Base-by-base conservation (phyloP, 2,113 vertebrate species). In the Mobula birostris region DNA sequence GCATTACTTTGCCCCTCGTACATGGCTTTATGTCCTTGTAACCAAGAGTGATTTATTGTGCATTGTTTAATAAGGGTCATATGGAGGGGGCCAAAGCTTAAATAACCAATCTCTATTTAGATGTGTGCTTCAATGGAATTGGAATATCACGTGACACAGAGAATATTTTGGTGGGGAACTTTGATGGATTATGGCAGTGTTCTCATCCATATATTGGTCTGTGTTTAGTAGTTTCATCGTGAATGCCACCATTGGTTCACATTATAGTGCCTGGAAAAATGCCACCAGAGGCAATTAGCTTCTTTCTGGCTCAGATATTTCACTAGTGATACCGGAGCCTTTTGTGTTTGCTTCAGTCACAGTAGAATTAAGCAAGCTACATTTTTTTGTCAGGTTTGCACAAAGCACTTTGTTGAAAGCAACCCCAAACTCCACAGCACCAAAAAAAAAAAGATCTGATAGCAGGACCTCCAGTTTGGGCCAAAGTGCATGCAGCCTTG, bases 351-450 rank as follows among this genome's bases (percentile, higher is more conserved):
- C 94, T 95, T 94, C 95, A 96, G 96, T 96, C 96, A 95, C 95
- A 96, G 95, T 95, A 95, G 95, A 95, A 96, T 95, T 96, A 95
- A 96, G 95, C 95, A 94, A 90, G 96, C 95, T 97, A 94, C 95
- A 87, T 95, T 97, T 97, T 74, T 63, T 97, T 96, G 95, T 95
- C 94, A 94, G 95, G 95, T 96, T 94, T 58, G 94, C 95, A 96
- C 96, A 97, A 97, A 96, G 96, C 77, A 77, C 95, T 90, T 97
- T 97, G 96, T 97, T 95, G 94, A 27, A 36, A 94, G 63, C 48
- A 94, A 94, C 72, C 17, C 72, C 72, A 74, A 15, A 24, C 19
- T 74, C 72, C 72, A 95, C 94, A 93, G 79, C n/a, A 7, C n/a
- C 63, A 21, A 48, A 72, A 92, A 74, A 2, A 48, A 36, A 36